Base-by-base conservation (phyloP, 2,888 invertebrate genomes). In the Catocala nupta region DNA sequence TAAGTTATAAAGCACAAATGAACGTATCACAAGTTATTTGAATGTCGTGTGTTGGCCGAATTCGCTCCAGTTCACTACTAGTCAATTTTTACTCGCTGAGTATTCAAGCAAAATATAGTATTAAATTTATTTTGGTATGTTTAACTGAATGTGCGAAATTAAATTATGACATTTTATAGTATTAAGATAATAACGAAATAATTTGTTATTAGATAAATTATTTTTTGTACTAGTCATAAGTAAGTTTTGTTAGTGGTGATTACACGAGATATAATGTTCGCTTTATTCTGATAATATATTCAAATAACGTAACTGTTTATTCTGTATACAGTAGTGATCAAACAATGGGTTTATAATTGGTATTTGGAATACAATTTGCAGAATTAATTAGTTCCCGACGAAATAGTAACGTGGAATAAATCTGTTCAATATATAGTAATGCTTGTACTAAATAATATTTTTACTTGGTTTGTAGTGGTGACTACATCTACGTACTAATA, bases 191-290 rank as follows among this genome's bases (percentile, higher is more conserved):
- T 25, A 36, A 59, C 9, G 9, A 48, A n/a, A 33, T 42, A 54
- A 42, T 53, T 59, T 60, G 25, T 49, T 57, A 64, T 52, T 51
- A 59, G 43, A 73, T 25, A 49, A 36, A 59, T 59, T 65, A 70
- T 62, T 70, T 75, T 73, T 76, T 75, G 52, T 70, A 65, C 64
- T 67, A 72, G 62, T 48, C 10, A 5, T 59, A 49, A 51, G 5
- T 62, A 62, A 54, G 61, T 73, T 70, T 13, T 62, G 36, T 59
- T 62, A 67, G 52, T 55, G 25, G 34, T 56, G 44, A 64, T 47
- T 53, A 56, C 42, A 58, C 33, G 48, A 61, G 36, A 55, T 61
- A 52, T 55, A 61, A 43, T 48, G 10, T 49, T 55, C 13, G 42
- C 16, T 55, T 36, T 56, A 33, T n/a, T n/a, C 6, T 55, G 44